These are phyloP conservation scores for Choristoneura fumiferana DNA, from an alignment of 1,140 invertebrate species.

Conservation along the genomic window DNA sequence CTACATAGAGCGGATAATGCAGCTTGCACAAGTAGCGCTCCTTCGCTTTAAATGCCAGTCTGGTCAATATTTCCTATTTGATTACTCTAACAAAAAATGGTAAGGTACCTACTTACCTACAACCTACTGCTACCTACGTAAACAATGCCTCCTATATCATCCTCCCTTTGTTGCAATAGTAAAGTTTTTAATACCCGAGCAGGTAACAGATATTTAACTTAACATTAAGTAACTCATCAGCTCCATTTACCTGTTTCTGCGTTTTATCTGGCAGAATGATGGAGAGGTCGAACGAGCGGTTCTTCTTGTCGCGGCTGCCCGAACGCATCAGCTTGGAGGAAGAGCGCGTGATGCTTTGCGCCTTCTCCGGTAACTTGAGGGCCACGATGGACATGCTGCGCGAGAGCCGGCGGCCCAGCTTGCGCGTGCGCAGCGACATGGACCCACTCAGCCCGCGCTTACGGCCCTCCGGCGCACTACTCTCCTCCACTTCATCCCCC, in stretches of 20 bases:
- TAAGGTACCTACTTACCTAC: no score
- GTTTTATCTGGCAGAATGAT: constrained; percentile 80
- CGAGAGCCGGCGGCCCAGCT: constrained; percentile 75
- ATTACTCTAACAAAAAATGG: no score
- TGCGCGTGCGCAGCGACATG: constrained; percentile 72
- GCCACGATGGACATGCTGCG: constrained; percentile 79
- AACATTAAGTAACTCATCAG: no score
- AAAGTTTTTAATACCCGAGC: no score
- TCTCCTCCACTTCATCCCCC: constrained; percentile 42
- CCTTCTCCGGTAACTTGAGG: constrained; percentile 75
- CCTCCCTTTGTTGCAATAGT: no score
- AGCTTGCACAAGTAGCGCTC: constrained; percentile 4
- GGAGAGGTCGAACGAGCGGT: constrained; percentile 73
- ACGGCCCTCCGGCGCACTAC: constrained; percentile 35
- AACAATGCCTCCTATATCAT: no score
- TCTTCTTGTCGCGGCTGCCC: constrained; percentile 60
- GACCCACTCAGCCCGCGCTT: constrained; percentile 64
- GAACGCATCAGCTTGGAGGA: constrained; percentile 61
- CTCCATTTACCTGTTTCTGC: constrained; percentile 74
- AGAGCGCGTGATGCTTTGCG: constrained; percentile 64
- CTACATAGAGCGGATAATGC: constrained; percentile 1
- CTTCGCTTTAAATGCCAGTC: not conserved
- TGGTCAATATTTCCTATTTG: no score
- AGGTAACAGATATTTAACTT: no score
- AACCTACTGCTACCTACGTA: no score